Evolutionary conservation across 1,140 invertebrate genomes (phyloP), one percentile per base, ranked within the genome.

Genomic region (Mercenaria mercenaria): DNA sequence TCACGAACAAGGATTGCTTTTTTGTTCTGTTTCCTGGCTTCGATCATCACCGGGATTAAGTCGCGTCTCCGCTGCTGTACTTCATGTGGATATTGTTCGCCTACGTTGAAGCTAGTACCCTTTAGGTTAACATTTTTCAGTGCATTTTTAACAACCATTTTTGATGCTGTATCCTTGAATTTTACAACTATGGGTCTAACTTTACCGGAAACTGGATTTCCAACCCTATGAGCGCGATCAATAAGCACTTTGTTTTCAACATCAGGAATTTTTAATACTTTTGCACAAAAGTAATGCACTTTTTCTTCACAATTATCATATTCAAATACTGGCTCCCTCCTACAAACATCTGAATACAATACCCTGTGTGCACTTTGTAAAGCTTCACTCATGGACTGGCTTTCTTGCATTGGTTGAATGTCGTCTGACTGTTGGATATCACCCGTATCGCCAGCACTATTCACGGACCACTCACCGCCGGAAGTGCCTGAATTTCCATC

Each of bases 251-350:
- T 56, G 8, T 26, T n/a, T 56, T 80, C 34, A 15, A 39, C 26
- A 59, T 56, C 20, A 4, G n/a, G 11, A 32, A 80, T 80, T 29
- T 56, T 56, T 11, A 56, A n/a, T n/a, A 56, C 20, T 3, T 15
- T 56, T 15, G 52, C 13, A 32, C 77, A 80, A 59, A 80, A 80
- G 8, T 39, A 29, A 52, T 47, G n/a, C n/a, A 26, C 43, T 59
- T 80, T 80, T 52, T 52, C 77, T 10, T 32, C 23, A 80, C 77
- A 80, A 59, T 80, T 37, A n/a, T 80, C 77, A 56, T 56, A 11
- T 23, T 11, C 52, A n/a, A 56, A 56, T 3, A 15, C 20, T 23
- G 52, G 52, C 23, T 56, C 52, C 23, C 23, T 56, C 3, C 20
- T 15, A 23, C 52, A 56, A 2, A 43, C 37, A 50, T 43, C 15